phyloP scores from a whole-genome alignment of 2,113 vertebrate species.

The Etia nguti region DNA sequence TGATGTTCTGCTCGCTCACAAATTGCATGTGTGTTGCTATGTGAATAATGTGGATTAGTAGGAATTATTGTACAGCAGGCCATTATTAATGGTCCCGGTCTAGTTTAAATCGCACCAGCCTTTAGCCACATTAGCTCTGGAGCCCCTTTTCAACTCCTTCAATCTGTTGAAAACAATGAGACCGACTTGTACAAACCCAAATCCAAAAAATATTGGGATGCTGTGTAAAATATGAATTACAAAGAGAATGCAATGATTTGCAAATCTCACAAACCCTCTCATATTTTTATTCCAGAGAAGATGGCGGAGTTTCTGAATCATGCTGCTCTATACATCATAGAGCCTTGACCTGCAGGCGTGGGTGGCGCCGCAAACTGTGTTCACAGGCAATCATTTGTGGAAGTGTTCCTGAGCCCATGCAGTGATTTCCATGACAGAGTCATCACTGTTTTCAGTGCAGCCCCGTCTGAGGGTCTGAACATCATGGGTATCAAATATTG shows the following conservation, averaged over 20 bases:
- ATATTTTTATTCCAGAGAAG: background rate
- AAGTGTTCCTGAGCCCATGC: background rate
- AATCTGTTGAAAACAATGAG: background rate
- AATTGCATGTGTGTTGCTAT: background rate
- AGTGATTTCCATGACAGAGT: background rate
- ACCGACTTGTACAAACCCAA: background rate
- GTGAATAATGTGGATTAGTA: background rate
- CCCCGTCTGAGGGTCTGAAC: background rate
- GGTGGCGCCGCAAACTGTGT: background rate
- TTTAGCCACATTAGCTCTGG: background rate
- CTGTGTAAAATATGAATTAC: background rate
- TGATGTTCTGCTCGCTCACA: background rate
- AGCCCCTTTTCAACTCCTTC: background rate
- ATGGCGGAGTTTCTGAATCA: background rate
- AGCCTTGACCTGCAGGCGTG: background rate
- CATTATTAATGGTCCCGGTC: background rate
- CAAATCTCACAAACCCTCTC: background rate
- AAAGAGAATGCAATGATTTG: background rate
- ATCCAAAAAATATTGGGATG: background rate
- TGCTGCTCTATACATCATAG: background rate
- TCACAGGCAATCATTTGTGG: background rate
- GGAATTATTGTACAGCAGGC: background rate
- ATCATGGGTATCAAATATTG: background rate
- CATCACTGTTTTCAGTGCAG: background rate
- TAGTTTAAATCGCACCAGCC: background rate